Evolutionary conservation across 2,113 vertebrate genomes (phyloP).

Genomic region (Misgurnus anguillicaudatus): DNA sequence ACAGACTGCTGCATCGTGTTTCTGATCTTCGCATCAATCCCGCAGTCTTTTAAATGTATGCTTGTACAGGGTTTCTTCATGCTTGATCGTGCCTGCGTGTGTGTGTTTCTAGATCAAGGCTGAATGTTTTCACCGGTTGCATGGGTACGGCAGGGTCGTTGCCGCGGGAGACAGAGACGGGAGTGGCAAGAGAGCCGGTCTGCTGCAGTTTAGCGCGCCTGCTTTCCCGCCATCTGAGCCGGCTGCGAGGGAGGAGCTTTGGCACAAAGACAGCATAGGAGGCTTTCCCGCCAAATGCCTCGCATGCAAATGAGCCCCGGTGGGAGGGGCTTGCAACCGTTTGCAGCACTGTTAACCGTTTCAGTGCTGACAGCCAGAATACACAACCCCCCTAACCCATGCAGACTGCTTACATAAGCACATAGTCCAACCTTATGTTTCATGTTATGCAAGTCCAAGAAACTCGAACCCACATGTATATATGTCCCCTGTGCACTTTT

Average conservation of each 20-base stretch:
- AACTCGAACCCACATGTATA: background rate
- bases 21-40: slow-evolving; percentile 10
- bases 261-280: slow-evolving; percentile 40
- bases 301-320: slow-evolving; percentile 46
- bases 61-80: background rate
- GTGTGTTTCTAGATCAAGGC: slow-evolving; percentile 29
- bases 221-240: slow-evolving; percentile 58
- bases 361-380: slow-evolving; percentile 31
- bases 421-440: background rate
- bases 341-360: slow-evolving; percentile 43
- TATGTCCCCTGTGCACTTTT: background rate
- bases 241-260: slow-evolving; percentile 40
- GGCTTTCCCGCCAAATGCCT: slow-evolving; percentile 55
- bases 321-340: slow-evolving; percentile 19
- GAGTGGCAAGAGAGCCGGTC: slow-evolving; percentile 41
- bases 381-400: background rate
- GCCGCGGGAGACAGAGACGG: slow-evolving; percentile 40
- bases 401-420: slow-evolving; percentile 9
- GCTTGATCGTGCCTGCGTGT: slow-evolving; percentile 16
- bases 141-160: slow-evolving; percentile 35
- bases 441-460: slow-evolving; percentile 15
- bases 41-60: too few species aligned
- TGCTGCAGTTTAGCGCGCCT: slow-evolving; percentile 54
- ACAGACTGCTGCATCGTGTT: background rate
- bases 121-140: slow-evolving; percentile 44